A percentile compares a stretch with the other conserved stretches of the same genome.
phyloP scores from a whole-genome alignment of 2,113 vertebrate genomes.

The Engraulis encrasicolus region DNA sequence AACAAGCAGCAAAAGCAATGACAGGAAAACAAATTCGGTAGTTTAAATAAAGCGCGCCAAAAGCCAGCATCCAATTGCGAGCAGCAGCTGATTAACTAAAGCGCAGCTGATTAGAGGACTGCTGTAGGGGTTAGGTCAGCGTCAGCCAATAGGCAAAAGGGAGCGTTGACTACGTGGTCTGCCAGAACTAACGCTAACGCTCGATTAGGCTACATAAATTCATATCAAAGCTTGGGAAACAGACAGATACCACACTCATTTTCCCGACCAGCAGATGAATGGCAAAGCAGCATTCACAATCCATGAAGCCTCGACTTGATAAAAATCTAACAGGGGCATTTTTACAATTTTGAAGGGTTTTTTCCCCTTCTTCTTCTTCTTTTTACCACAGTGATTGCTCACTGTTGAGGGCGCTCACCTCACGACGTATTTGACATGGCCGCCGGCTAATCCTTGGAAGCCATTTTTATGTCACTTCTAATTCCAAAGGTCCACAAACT shows the following conservation, averaged over 20 bases:
- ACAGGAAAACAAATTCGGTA: no score
- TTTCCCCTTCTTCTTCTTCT: no score
- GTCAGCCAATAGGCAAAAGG: no score
- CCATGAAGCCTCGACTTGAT: neutral
- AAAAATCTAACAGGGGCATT: conserved; percentile 13
- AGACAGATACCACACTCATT: neutral
- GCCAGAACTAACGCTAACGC: no score
- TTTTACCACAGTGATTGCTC: conserved; percentile 56
- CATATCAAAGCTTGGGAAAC: neutral
- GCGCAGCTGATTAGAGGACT: no score
- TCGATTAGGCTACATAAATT: no score
- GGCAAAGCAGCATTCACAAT: conserved; percentile 4
- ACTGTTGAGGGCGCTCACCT: conserved; percentile 7
- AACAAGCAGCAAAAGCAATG: no score
- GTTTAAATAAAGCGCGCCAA: no score
- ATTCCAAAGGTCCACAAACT: conserved; percentile 41
- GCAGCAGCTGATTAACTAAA: no score
- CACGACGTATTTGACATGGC: conserved; percentile 16
- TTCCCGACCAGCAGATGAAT: neutral
- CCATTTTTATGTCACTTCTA: conserved; percentile 28
- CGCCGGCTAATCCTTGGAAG: conserved; percentile 6
- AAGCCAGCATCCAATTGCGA: no score
- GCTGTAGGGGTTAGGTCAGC: no score
- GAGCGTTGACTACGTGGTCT: no score
- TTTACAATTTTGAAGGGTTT: conserved; percentile 14